Evolutionary conservation across 2,797 vertebrate species (phyloP), one percentile per base, ranked within the genome.

Genomic region (Amphiprion clarkii): DNA sequence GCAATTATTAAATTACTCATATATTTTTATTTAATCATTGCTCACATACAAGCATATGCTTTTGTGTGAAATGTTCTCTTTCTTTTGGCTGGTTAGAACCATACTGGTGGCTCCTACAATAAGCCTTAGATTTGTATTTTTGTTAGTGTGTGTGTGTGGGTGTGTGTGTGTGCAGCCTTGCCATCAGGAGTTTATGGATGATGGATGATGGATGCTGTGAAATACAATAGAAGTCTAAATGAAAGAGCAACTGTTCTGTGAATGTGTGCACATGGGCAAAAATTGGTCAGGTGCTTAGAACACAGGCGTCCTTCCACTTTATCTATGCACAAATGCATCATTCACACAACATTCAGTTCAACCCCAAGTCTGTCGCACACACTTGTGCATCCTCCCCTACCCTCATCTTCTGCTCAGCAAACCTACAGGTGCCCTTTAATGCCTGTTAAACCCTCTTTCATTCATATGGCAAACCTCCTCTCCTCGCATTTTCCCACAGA

Each of bases 401-500:
- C 51, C 48, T 63, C 36, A 58, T 10, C 42, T 40, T 33, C 60
- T 51, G 31, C 44, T 58, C 62, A 70, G 55, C 56, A 67, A 56
- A 86, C 64, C 78, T 83, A 76, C 86, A 91, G 86, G 87, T 93
- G 85, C 81, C 71, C 66, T 72, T 78, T 84, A 64, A 70, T 79
- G 78, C 79, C 79, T 71, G 83, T 73, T 81, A 75, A 78, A 78
- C 67, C 74, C 27, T 57, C 76, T 72, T 90, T 79, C 69, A 88
- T 92, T 89, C 87, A 87, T 82, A 71, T 81, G 58, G 78, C 82
- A 85, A 92, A 86, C 49, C 53, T 42, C 74, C 17, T 73, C 73
- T 70, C 53, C 71, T 64, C 78, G 68, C 58, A 87, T 84, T 92
- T 94, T 92, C 92, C 91, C 93, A 94, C 92, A 94, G 85, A 83